Percentiles rank a stretch among this genome's conserved stretches.
These are phyloP conservation scores for Callyntrura sp. DNA, from an alignment of 2,888 invertebrate genomes.

Conservation along the genomic window DNA sequence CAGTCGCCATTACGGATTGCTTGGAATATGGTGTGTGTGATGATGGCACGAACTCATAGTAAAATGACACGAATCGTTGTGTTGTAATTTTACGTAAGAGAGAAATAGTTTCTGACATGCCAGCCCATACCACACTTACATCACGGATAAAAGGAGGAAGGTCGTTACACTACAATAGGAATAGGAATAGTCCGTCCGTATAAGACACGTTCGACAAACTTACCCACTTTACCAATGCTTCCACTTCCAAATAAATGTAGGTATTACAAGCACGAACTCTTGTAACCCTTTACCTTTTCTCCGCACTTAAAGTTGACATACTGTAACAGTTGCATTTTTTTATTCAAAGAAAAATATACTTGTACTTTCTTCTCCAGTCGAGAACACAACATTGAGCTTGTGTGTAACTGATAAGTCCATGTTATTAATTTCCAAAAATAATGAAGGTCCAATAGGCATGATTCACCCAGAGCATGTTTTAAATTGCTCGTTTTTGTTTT, in stretches of 20 bases:
- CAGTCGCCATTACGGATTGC: slow-evolving; percentile 43
- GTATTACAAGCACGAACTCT: not conserved
- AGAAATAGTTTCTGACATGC: slow-evolving; percentile 40
- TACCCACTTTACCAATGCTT: too few relatives aligned
- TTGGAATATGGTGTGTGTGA: not conserved
- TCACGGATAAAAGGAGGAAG: not conserved
- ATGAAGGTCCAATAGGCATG: too few relatives aligned
- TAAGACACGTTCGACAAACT: not conserved
- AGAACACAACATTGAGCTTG: too few relatives aligned
- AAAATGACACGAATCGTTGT: slow-evolving; percentile 47
- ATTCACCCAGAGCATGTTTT: too few relatives aligned
- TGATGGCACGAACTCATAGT: slow-evolving; percentile 43
- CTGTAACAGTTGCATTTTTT: not conserved
- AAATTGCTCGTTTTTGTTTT: too few relatives aligned
- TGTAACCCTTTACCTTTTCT: too few relatives aligned
- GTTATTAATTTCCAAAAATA: too few relatives aligned
- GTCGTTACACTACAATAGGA: not conserved
- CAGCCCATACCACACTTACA: too few relatives aligned
- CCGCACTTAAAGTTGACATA: too few relatives aligned
- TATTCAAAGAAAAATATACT: not conserved
- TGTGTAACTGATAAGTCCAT: too few relatives aligned
- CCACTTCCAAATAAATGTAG: not conserved
- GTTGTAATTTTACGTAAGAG: slow-evolving; percentile 3
- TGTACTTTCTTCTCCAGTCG: too few relatives aligned
- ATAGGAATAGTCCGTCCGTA: too few relatives aligned